Evolutionary conservation across 2,797 vertebrate genomes (phyloP).

Genomic region (Passerculus sandwichensis): DNA sequence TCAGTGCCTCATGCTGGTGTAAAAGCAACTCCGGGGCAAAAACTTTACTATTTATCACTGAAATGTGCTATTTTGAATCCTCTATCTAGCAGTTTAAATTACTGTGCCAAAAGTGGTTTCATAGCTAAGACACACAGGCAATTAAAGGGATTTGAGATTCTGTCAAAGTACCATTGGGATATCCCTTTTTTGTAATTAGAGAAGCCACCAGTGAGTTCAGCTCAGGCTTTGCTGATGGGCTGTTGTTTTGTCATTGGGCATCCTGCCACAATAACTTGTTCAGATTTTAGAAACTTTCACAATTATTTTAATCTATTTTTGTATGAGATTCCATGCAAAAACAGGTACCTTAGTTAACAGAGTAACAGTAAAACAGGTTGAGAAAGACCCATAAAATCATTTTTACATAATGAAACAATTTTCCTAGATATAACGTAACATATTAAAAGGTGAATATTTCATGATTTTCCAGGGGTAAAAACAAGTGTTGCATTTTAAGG

Average conservation of each 20-base stretch:
- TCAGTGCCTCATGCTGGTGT: background rate
- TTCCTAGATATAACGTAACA: background rate
- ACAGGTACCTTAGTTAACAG: background rate
- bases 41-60: background rate
- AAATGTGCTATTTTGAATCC: background rate
- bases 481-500: background rate
- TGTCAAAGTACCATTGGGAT: background rate
- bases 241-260: background rate
- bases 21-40: background rate
- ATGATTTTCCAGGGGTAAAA: background rate
- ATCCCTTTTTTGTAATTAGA: background rate
- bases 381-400: background rate
- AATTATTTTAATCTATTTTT: background rate
- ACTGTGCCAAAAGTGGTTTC: background rate
- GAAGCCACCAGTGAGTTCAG: background rate
- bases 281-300: background rate
- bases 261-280: background rate
- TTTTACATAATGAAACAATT: background rate
- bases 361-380: background rate
- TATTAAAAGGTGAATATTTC: background rate
- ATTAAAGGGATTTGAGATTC: background rate
- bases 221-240: background rate
- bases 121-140: background rate
- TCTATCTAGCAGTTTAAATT: background rate
- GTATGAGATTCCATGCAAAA: background rate